These are phyloP conservation scores for Vollenhovia emeryi DNA, from an alignment of 1,140 invertebrate species.

Conservation along the genomic window DNA sequence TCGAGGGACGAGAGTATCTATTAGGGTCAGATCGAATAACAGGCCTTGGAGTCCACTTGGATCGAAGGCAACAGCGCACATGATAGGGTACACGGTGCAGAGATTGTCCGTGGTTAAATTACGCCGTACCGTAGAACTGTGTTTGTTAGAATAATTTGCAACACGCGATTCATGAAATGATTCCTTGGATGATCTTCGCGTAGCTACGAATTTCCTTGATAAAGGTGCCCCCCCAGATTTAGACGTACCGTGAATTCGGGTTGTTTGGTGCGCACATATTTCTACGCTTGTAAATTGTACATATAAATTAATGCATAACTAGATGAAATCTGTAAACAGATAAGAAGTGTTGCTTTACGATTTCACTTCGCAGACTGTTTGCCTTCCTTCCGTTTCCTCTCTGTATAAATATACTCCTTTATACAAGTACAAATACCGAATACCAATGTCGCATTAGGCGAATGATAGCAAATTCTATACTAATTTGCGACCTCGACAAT, in stretches of 20 bases:
- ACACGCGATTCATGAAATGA: conserved; percentile 32
- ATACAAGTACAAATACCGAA: neutral
- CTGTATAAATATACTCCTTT: neutral
- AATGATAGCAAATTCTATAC: conserved; percentile 38
- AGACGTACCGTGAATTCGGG: neutral
- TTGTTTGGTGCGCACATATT: neutral
- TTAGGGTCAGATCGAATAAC: conserved; percentile 60
- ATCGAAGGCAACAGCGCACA: conserved; percentile 53
- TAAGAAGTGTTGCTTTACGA: neutral
- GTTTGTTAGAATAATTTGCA: conserved; percentile 37
- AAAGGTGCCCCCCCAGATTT: neutral
- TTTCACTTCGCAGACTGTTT: neutral
- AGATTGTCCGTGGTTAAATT: conserved; percentile 55
- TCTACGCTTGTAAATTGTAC: neutral
- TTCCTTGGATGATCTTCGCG: neutral
- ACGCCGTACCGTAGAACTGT: conserved; percentile 2
- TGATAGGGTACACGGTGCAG: conserved; percentile 44
- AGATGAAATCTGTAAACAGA: neutral
- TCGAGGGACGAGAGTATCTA: conserved; percentile 60
- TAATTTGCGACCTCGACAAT: conserved; percentile 44
- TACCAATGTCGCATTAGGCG: neutral
- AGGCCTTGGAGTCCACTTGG: conserved; percentile 64
- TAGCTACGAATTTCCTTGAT: neutral
- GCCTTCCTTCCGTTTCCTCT: neutral
- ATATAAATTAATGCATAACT: neutral